Conservation (phyloP, 2,113 vertebrate species). For the Cynoglossus semilaevis region DNA sequence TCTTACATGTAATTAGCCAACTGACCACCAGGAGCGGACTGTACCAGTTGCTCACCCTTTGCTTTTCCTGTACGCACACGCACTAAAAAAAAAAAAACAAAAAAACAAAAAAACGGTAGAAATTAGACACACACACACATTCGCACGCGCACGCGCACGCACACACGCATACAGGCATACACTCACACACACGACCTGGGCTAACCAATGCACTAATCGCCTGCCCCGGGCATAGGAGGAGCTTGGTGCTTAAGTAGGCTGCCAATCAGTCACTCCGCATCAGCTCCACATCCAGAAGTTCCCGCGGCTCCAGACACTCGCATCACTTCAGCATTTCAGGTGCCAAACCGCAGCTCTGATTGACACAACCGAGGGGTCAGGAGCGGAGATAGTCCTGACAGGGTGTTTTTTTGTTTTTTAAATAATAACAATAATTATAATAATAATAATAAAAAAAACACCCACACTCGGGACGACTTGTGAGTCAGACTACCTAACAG, state of each 20-base stretch:
- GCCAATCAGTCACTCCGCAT: slow-evolving; percentile 90
- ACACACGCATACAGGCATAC: slow-evolving; percentile 36
- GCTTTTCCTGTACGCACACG: too few relatives aligned
- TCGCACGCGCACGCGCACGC: too few relatives aligned
- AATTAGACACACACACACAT: slow-evolving; percentile 21
- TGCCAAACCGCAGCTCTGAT: slow-evolving; percentile 84
- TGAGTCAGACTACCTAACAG: slow-evolving; percentile 55
- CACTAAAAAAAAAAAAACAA: not conserved
- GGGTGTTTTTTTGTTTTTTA: slow-evolving; percentile 20
- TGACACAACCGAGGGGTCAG: slow-evolving; percentile 77
- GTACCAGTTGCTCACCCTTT: too few relatives aligned
- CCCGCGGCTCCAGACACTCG: slow-evolving; percentile 87
- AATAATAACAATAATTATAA: not conserved
- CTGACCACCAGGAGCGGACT: too few relatives aligned
- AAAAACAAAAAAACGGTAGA: not conserved
- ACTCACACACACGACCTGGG: slow-evolving; percentile 61
- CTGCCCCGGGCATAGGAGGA: slow-evolving; percentile 81
- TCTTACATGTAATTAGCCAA: too few relatives aligned
- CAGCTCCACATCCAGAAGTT: slow-evolving; percentile 95
- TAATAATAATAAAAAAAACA: too few relatives aligned
- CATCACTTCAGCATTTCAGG: slow-evolving; percentile 86
- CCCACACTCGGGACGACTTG: slow-evolving; percentile 38
- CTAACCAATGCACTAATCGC: slow-evolving; percentile 79
- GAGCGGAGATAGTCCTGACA: slow-evolving; percentile 56
- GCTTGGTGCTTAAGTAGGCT: slow-evolving; percentile 88